Evolutionary conservation across 2,888 invertebrate genomes (phyloP).

Genomic region (Drosophila suboccidentalis): DNA sequence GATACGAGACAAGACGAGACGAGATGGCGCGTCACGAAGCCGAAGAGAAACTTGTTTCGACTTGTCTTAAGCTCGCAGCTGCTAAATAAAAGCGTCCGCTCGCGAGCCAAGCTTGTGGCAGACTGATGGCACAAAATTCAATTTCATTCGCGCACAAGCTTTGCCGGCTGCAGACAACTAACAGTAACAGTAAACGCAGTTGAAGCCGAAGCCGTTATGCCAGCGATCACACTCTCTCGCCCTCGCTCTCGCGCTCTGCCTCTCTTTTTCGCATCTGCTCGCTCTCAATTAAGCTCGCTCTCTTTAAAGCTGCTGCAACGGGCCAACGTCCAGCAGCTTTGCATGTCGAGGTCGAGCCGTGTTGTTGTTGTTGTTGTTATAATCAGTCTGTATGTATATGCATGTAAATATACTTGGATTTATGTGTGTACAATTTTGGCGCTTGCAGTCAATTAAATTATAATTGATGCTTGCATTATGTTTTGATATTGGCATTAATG

Average conservation of each 20-base stretch:
- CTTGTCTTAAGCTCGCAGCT: constrained; percentile 5
- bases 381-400: constrained; percentile 8
- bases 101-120: constrained; percentile 82
- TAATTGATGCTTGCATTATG: constrained; percentile 69
- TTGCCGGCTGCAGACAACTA: constrained; percentile 51
- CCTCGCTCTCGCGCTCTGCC: constrained; percentile 1
- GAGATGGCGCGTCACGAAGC: constrained; percentile 34
- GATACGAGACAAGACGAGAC: constrained; percentile 23
- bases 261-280: constrained; percentile 1
- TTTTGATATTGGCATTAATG: constrained; percentile 49
- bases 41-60: constrained; percentile 44
- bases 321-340: constrained; percentile 72
- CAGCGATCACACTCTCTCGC: constrained; percentile 22
- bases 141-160: constrained; percentile 69
- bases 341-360: constrained; percentile 80
- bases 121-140: constrained; percentile 80
- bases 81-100: constrained; percentile 72
- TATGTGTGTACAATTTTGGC: constrained; percentile 44
- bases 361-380: constrained; percentile 30
- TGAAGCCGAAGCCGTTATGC: constrained; percentile 72
- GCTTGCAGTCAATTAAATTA: constrained; percentile 74
- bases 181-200: constrained; percentile 77
- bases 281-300: constrained; percentile 29
- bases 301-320: constrained; percentile 47
- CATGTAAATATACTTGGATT: constrained; percentile 2